Evolutionary conservation across 2,888 invertebrate genomes (phyloP), one percentile per base, ranked within the genome.

Genomic region (Lepidonotus clava): DNA sequence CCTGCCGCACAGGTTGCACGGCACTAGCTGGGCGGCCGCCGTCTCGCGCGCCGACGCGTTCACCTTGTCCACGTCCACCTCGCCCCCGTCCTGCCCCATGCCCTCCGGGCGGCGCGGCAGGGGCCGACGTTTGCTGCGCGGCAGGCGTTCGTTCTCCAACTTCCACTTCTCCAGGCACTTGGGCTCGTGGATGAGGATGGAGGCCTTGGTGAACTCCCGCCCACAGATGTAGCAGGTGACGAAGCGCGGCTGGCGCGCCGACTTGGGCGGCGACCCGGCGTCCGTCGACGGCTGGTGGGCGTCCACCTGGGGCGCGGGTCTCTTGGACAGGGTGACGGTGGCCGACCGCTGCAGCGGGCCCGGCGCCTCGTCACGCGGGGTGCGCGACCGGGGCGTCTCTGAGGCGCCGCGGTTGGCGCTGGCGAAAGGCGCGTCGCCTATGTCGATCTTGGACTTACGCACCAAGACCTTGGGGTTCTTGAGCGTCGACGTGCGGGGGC

Each of bases 141-240:
- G 96, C 83, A 96, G 92, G 87, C 95, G 94, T 24, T 95, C 94
- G 91, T 96, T 96, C 90, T 95, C 95, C 0, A 93, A 90, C 66
- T 95, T 95, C 95, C 95, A 96, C 90, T 96, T 96, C 89, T 95
- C 95, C 86, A 96, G 92, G 90, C 96, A 96, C 91, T 96, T 95
- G 4, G 96, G 96, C 91, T 96, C 96, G 92, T 96, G 96, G 86
- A 96, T 96, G 80, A 94, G 94, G 32, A 96, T 95, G 71, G 96
- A 96, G 89, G 95, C 95, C 0, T 95, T 95, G 41, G 96, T 96
- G 91, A 96, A 96, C 91, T 95, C 95, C 84, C 96, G 94, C 0
- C 96, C 96, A 90, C 96, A 96, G 90, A 96, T 95, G 92, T 95
- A 95, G 91, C 96, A 96, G 86, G 94, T 93, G 6, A 94, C 93